Evolutionary conservation across 92 coral and sea anemone genomes (phyloP).

Genomic region (Virgularia gustaviana): DNA sequence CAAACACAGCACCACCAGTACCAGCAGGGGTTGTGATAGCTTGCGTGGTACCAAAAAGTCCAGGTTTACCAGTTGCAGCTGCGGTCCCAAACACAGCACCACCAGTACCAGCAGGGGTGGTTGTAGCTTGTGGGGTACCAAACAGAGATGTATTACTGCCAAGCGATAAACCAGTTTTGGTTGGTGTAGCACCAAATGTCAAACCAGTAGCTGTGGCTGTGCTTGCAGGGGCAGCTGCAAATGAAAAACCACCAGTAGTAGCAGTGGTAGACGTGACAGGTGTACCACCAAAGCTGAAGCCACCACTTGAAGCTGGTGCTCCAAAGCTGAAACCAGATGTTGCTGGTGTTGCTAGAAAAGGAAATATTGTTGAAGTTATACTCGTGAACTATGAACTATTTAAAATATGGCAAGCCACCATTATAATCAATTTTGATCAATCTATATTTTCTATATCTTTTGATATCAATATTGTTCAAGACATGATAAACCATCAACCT

Average conservation of each 20-base stretch:
- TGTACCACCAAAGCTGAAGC: conserved; percentile 30
- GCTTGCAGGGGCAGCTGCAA: conserved; percentile 36
- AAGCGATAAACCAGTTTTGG: not conserved
- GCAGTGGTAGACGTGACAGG: conserved; percentile 16
- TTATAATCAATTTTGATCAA: not conserved
- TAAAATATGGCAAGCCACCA: not conserved
- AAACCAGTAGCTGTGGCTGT: conserved; percentile 48
- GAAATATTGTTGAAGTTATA: conserved; percentile 25
- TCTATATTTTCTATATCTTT: too few species aligned
- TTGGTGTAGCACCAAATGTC: not conserved
- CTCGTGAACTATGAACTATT: not conserved
- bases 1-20: not conserved
- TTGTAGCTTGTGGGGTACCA: conserved; percentile 4
- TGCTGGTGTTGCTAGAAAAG: conserved; percentile 36
- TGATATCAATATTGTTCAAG: too few species aligned
- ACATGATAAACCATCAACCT: too few species aligned
- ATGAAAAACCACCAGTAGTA: conserved; percentile 46
- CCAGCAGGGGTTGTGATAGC: not conserved
- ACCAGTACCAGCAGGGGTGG: not conserved
- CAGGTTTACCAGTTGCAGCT: not conserved
- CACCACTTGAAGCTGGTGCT: conserved; percentile 3
- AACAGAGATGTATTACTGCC: not conserved
- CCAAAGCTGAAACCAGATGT: conserved; percentile 52
- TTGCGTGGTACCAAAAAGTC: not conserved
- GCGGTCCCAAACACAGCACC: not conserved